Base-by-base conservation (phyloP, 1,140 invertebrate genomes). In the Patella vulgata region DNA sequence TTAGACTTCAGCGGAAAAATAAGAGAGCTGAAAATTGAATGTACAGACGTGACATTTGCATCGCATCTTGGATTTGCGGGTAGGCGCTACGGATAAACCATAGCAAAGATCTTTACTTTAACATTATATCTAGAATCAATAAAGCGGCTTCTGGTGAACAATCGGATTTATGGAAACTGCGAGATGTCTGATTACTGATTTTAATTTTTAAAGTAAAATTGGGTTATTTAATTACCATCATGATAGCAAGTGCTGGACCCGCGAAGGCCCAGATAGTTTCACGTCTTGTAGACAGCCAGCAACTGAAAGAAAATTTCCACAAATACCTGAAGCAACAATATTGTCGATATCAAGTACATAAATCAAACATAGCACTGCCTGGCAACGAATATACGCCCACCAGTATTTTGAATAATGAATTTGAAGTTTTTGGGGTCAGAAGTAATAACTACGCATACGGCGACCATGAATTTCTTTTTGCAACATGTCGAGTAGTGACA, bases 211-310 rank as follows among this genome's bases (percentile, higher is more conserved):
- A n/a, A n/a, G n/a, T n/a, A n/a, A n/a, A n/a, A n/a, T n/a, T n/a
- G n/a, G n/a, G 48, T 1, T 30, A 31, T 9, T 25, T 25, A 68
- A 71, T 72, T 62, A 80, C 78, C 25, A 77, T 36, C n/a, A 78
- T 74, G n/a, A 80, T 67, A 17, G 72, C 70, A 1, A 76, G 42
- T 3, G 74, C 78, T 1, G 78, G 78, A 17, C 75, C 75, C 55
- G 75, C 69, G 58, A 80, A 80, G 1, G 74, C 71, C 75, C 75
- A 80, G n/a, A 76, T 71, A 1, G 73, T 73, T 19, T 69, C 59
- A 36, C 67, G 40, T 25, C 67, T 50, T 1, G 66, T 75, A 1
- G 75, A 78, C 25, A 80, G 51, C 78, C 78, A 80, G 51, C 78
- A 80, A 36, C 78, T 80, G 55, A 14, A 62, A 59, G 52, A 17